phyloP scores from a whole-genome alignment of 2,797 vertebrate genomes.

The Trachops cirrhosus region DNA sequence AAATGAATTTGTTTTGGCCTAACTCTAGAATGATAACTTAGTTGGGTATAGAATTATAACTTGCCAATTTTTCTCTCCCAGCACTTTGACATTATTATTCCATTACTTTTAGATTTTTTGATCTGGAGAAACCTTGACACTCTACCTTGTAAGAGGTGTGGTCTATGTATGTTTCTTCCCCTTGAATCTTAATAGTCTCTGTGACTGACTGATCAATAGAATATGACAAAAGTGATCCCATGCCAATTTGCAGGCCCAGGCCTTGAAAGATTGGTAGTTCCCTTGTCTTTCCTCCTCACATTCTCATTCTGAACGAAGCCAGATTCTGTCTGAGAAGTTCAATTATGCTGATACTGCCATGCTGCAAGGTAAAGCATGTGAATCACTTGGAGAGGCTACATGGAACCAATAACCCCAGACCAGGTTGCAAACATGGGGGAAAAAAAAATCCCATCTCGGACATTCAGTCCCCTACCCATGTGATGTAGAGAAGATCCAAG shows the following conservation, averaged over 20 bases:
- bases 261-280: neutral
- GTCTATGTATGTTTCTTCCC: neutral
- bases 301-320: neutral
- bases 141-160: neutral
- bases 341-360: neutral
- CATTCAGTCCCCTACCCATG: neutral
- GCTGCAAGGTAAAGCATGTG: neutral
- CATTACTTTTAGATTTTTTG: neutral
- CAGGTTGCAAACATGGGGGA: neutral
- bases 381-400: neutral
- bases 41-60: conserved; percentile 41
- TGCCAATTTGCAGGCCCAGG: neutral
- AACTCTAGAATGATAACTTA: neutral
- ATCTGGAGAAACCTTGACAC: neutral
- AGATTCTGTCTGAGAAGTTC: neutral
- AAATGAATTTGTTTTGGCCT: neutral
- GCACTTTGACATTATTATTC: neutral
- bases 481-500: neutral
- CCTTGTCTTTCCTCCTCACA: neutral
- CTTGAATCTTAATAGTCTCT: neutral
- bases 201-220: neutral
- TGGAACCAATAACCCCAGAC: neutral
- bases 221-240: neutral
- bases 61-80: neutral
- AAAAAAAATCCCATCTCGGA: neutral